Percentiles rank a stretch among this genome's conserved stretches.
These are phyloP conservation scores for Agriopis marginaria DNA, from an alignment of 2,888 invertebrate species.

Conservation along the genomic window DNA sequence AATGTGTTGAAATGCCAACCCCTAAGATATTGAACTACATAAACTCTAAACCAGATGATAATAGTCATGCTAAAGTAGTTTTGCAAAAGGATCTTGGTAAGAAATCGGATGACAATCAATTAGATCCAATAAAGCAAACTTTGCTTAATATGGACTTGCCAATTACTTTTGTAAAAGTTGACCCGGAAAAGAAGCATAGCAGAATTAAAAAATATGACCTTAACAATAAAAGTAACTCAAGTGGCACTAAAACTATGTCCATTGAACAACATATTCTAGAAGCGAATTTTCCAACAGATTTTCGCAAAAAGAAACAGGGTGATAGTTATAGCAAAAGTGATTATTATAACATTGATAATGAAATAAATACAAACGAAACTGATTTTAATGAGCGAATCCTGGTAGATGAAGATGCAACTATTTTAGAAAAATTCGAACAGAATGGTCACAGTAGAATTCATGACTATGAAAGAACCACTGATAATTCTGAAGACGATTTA, in stretches of 20 bases:
- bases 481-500: slow-evolving; percentile 17
- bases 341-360: background rate
- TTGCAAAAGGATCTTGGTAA: background rate
- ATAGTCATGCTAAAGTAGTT: background rate
- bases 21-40: background rate
- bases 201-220: background rate
- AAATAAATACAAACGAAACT: background rate
- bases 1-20: background rate
- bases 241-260: background rate
- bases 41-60: background rate
- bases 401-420: background rate
- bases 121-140: background rate
- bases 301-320: background rate
- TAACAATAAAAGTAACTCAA: background rate
- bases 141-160: background rate
- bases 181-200: background rate
- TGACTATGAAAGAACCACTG: background rate
- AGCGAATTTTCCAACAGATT: background rate
- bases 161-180: background rate
- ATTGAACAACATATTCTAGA: background rate
- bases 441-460: background rate
- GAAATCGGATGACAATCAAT: background rate
- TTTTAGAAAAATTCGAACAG: background rate
- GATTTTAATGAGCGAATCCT: background rate
- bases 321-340: background rate